Percentiles rank a stretch among this genome's conserved stretches.
phyloP scores from a whole-genome alignment of 2,888 invertebrate species.

The Ypsolopha scabrella region DNA sequence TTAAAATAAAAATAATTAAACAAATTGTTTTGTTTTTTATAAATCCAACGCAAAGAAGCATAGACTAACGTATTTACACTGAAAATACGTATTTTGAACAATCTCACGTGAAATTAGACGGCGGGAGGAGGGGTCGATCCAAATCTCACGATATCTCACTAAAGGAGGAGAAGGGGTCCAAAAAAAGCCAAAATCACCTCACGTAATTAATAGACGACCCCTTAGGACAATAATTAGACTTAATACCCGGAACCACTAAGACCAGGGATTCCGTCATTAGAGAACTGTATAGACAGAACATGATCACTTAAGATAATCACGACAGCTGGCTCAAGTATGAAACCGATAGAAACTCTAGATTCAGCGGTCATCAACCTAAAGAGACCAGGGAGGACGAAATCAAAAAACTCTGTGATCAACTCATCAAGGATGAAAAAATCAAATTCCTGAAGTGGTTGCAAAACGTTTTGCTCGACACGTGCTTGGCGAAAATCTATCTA shows the following conservation, averaged over 20 bases:
- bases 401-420: slow-evolving; percentile 66
- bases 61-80: too few species aligned
- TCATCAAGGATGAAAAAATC: slow-evolving; percentile 72
- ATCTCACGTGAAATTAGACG: too few species aligned
- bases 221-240: too few species aligned
- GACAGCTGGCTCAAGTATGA: slow-evolving; percentile 61
- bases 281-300: slow-evolving; percentile 71
- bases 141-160: too few species aligned
- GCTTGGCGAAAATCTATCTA: slow-evolving; percentile 74
- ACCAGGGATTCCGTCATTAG: slow-evolving; percentile 72
- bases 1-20: too few species aligned
- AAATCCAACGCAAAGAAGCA: too few species aligned
- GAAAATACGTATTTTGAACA: too few species aligned
- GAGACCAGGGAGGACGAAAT: slow-evolving; percentile 41
- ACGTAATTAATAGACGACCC: too few species aligned
- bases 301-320: slow-evolving; percentile 72
- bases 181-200: too few species aligned
- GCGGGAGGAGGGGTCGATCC: too few species aligned
- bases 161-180: too few species aligned
- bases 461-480: slow-evolving; percentile 76
- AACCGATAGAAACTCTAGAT: slow-evolving; percentile 26
- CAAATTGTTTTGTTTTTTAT: too few species aligned
- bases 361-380: slow-evolving; percentile 16
- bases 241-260: slow-evolving; percentile 68
- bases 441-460: slow-evolving; percentile 76